phyloP scores from a whole-genome alignment of 2,888 invertebrate genomes.

The Mythimna impura region DNA sequence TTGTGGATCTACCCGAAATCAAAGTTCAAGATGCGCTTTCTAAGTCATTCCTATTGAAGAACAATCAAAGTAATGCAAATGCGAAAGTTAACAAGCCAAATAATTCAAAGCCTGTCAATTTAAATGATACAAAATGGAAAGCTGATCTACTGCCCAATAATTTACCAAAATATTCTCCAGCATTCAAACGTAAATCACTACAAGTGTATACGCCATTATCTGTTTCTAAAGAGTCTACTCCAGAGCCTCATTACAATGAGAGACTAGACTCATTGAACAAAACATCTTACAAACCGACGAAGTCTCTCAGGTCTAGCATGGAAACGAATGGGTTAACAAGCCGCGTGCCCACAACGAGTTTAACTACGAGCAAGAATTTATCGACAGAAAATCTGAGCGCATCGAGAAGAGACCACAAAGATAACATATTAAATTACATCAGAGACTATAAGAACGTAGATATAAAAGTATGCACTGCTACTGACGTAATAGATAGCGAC shows the following conservation, averaged over 20 bases:
- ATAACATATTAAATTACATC: constrained; percentile 73
- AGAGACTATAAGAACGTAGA: constrained; percentile 85
- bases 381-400: constrained; percentile 66
- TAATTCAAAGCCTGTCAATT: constrained; percentile 74
- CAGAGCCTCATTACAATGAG: constrained; percentile 82
- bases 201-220: constrained; percentile 91
- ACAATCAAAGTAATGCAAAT: constrained; percentile 75
- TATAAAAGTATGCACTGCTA: constrained; percentile 86
- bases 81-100: constrained; percentile 77
- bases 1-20: constrained; percentile 95
- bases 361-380: constrained; percentile 68
- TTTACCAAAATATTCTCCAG: constrained; percentile 95
- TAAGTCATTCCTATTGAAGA: constrained; percentile 85
- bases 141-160: constrained; percentile 86
- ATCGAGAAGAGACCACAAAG: constrained; percentile 79
- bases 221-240: constrained; percentile 87
- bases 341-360: constrained; percentile 67
- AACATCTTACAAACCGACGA: constrained; percentile 73
- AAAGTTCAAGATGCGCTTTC: constrained; percentile 92
- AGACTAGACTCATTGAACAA: constrained; percentile 77
- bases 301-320: constrained; percentile 74
- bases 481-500: constrained; percentile 93
- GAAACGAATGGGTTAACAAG: constrained; percentile 75
- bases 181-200: constrained; percentile 94
- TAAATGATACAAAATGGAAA: constrained; percentile 86